Evolutionary conservation across 92 coral and sea anemone species (phyloP).

Genomic region (Hydrozoanthus gracilis): DNA sequence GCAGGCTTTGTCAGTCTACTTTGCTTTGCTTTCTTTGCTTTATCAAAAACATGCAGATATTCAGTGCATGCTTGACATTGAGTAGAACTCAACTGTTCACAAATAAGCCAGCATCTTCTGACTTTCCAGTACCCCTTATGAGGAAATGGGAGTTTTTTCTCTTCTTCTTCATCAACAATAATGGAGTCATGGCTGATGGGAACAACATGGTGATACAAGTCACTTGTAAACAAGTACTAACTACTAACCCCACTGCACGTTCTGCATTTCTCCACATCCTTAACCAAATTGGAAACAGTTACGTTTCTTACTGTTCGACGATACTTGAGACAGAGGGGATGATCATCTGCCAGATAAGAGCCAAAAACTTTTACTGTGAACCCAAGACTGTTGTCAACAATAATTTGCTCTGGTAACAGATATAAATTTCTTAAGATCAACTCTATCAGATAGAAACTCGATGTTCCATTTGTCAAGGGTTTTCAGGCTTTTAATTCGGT

Average conservation of each 20-base stretch:
- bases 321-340: constrained; percentile 50
- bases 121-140: constrained; percentile 37
- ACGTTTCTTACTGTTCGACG: constrained; percentile 51
- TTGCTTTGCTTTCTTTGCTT: too few species aligned
- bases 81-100: neutral
- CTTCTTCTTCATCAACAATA: constrained; percentile 27
- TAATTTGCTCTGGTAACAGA: constrained; percentile 57
- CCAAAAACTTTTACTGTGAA: constrained; percentile 70
- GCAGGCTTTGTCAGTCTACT: too few species aligned
- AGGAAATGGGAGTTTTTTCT: constrained; percentile 57
- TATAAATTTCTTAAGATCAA: constrained; percentile 52
- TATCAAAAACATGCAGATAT: too few species aligned
- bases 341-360: constrained; percentile 61
- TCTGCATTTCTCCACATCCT: constrained; percentile 50
- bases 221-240: constrained; percentile 40
- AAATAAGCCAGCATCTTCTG: constrained; percentile 17
- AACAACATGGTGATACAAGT: constrained; percentile 63
- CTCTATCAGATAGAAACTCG: constrained; percentile 24
- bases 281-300: constrained; percentile 57
- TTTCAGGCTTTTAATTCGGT: constrained; percentile 43
- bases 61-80: neutral
- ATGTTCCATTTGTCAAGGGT: constrained; percentile 61
- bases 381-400: constrained; percentile 64
- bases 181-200: constrained; percentile 34
- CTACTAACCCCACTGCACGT: constrained; percentile 52